These are phyloP conservation scores for Ichneumoninae sp. DNA, from an alignment of 2,888 invertebrate genomes.

Conservation along the genomic window DNA sequence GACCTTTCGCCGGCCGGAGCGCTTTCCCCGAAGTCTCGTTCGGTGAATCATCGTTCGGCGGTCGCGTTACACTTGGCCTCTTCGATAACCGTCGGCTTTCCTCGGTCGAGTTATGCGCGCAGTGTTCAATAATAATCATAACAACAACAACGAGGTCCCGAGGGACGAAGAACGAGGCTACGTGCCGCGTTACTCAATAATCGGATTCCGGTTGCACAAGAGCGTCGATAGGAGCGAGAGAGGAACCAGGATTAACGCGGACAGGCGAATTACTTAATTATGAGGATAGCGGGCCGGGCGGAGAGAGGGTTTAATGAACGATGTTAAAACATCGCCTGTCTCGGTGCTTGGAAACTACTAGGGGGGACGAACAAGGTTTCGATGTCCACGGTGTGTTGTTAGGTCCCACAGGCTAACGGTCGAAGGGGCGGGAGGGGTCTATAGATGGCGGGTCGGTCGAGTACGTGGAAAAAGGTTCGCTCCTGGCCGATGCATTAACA, in stretches of 20 bases:
- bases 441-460: not conserved
- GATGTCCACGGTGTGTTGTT: constrained; percentile 13
- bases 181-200: constrained; percentile 50
- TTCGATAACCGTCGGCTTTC: not conserved
- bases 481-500: constrained; percentile 47
- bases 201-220: constrained; percentile 48
- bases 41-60: constrained; percentile 43
- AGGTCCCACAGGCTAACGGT: not conserved
- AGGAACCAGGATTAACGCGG: constrained; percentile 16
- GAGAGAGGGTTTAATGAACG: constrained; percentile 45
- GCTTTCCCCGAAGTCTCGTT: constrained; percentile 43
- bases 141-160: not conserved
- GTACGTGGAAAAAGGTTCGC: constrained; percentile 48
- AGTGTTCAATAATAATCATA: not conserved
- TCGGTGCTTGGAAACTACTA: constrained; percentile 29
- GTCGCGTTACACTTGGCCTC: not conserved
- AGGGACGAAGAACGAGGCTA: constrained; percentile 12
- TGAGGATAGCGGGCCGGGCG: constrained; percentile 49
- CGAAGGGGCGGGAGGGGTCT: not conserved
- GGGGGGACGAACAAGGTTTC: constrained; percentile 6
- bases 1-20: not conserved
- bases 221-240: constrained; percentile 13
- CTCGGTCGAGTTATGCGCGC: not conserved
- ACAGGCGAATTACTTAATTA: constrained; percentile 61
- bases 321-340: constrained; percentile 50